Conservation (phyloP, 1,140 invertebrate species). For the Drosophila nigromelanica region DNA sequence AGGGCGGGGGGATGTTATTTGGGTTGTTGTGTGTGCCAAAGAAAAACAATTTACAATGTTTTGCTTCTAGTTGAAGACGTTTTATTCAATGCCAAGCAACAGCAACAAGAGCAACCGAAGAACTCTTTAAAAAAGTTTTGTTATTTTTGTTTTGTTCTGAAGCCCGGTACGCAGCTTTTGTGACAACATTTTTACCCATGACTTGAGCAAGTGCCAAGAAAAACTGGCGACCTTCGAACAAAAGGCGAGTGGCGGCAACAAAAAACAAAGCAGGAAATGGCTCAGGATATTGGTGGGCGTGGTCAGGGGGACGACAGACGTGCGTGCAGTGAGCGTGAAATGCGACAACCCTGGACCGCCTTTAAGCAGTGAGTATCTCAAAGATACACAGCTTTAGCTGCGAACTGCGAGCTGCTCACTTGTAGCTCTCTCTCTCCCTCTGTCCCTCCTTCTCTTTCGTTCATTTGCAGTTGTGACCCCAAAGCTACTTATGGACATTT, state of each 20-base stretch:
- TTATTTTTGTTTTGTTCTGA: slow-evolving; percentile 29
- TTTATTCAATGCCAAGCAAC: slow-evolving; percentile 72
- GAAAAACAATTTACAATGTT: slow-evolving; percentile 82
- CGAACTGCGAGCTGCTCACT: slow-evolving; percentile 31
- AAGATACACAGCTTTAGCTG: slow-evolving; percentile 41
- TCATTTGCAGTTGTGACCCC: slow-evolving; percentile 17
- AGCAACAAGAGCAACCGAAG: slow-evolving; percentile 14
- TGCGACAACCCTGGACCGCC: slow-evolving; percentile 45
- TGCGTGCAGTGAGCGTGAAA: slow-evolving; percentile 65
- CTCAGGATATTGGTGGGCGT: slow-evolving; percentile 68
- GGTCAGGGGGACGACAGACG: slow-evolving; percentile 25
- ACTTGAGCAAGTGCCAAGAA: slow-evolving; percentile 61
- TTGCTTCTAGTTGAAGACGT: slow-evolving; percentile 73
- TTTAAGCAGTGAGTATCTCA: slow-evolving; percentile 48
- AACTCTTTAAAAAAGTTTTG: slow-evolving; percentile 61
- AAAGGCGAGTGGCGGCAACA: slow-evolving; percentile 19
- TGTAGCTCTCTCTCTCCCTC: slow-evolving; percentile 41
- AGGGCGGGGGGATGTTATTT: neutral
- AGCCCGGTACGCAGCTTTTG: slow-evolving; percentile 46
- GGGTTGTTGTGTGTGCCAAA: slow-evolving; percentile 46
- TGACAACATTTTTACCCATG: slow-evolving; percentile 69
- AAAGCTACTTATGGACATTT: slow-evolving; percentile 73
- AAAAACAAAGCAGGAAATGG: slow-evolving; percentile 74
- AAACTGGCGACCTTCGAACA: slow-evolving; percentile 62
- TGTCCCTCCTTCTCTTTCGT: too few relatives aligned